These are phyloP conservation scores for Drosophila sordidapex DNA, from an alignment of 2,888 invertebrate genomes.

Conservation along the genomic window DNA sequence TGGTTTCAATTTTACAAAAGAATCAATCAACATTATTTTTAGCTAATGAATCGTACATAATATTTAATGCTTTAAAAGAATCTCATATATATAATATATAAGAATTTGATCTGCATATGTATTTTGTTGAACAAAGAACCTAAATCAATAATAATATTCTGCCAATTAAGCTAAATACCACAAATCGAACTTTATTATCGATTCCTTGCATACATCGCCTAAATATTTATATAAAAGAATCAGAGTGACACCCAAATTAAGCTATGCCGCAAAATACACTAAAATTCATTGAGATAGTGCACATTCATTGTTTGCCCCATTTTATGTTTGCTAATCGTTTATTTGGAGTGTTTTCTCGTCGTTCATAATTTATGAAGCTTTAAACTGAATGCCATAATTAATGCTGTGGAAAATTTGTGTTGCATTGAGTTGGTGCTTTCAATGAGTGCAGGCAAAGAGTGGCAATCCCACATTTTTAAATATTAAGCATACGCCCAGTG, in stretches of 20 bases:
- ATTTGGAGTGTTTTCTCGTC: background rate
- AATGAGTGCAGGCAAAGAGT: constrained; percentile 4
- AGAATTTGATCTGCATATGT: background rate
- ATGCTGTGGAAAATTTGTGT: constrained; percentile 12
- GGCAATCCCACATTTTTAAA: constrained; percentile 28
- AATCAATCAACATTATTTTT: background rate
- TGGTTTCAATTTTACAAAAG: background rate
- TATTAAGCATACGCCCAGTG: constrained; percentile 44
- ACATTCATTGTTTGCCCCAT: background rate
- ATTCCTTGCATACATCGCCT: too few relatives aligned
- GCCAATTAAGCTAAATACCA: background rate
- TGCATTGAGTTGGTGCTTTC: constrained; percentile 8
- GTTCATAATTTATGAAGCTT: constrained; percentile 15
- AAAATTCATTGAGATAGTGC: background rate
- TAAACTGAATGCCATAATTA: constrained; percentile 17
- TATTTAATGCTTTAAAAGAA: background rate
- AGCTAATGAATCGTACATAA: background rate
- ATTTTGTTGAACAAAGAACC: background rate
- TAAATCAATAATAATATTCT: background rate
- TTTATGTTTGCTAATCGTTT: constrained; percentile 4
- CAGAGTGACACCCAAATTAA: background rate
- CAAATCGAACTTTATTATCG: background rate
- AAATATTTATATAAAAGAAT: background rate
- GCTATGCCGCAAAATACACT: background rate
- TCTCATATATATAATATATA: background rate